Conservation (phyloP, 2,113 vertebrate genomes). For the Motacilla alba region DNA sequence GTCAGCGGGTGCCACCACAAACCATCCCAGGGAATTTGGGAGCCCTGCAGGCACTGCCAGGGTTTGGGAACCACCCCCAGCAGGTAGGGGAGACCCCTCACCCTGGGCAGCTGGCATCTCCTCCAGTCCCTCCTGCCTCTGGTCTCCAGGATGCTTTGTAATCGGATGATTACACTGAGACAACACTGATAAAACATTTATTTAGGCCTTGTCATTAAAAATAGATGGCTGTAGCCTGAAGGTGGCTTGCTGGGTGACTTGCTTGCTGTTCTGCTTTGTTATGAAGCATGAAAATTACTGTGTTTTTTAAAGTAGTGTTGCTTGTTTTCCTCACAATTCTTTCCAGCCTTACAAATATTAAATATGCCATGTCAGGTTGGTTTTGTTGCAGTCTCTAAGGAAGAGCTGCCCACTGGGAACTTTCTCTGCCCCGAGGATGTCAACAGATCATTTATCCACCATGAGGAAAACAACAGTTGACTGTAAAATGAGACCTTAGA, state of each 20-base stretch:
- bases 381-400: background rate
- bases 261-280: background rate
- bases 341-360: background rate
- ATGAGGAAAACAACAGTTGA: background rate
- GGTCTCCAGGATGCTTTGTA: background rate
- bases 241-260: background rate
- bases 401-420: background rate
- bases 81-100: fast-evolving
- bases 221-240: background rate
- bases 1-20: background rate
- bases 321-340: background rate
- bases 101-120: background rate
- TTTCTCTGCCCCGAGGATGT: background rate
- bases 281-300: background rate
- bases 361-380: background rate
- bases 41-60: background rate
- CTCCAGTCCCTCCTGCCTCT: background rate
- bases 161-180: background rate
- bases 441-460: background rate
- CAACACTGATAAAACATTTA: background rate
- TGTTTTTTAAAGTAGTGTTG: background rate
- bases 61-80: background rate
- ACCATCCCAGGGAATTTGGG: background rate
- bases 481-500: background rate
- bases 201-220: background rate